These are phyloP conservation scores for Hemitrygon akajei DNA, from an alignment of 2,797 vertebrate genomes.

Conservation along the genomic window DNA sequence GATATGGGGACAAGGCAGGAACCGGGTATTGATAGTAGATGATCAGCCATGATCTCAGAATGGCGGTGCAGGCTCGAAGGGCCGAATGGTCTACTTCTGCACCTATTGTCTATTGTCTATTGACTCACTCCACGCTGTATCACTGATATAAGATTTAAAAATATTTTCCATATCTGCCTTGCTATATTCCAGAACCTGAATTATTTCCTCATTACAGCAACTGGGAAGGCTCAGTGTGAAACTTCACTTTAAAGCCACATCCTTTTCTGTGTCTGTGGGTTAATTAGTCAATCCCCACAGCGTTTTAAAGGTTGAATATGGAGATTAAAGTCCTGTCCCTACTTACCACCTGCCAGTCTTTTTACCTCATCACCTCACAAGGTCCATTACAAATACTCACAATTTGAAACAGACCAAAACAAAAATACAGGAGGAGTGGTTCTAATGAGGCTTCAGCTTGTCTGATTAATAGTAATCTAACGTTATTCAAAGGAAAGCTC, in stretches of 20 bases:
- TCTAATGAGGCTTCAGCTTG: background rate
- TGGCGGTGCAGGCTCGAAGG: too few relatives aligned
- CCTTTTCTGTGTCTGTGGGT: background rate
- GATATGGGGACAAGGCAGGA: too few relatives aligned
- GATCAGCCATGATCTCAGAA: too few relatives aligned
- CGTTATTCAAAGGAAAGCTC: background rate
- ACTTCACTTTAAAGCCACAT: background rate
- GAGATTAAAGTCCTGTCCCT: constrained; percentile 30
- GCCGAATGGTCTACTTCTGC: too few relatives aligned
- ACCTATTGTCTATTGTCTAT: background rate
- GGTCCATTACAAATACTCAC: background rate
- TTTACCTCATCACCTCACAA: constrained; percentile 2
- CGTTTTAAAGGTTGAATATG: constrained; percentile 31
- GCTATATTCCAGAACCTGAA: background rate
- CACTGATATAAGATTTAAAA: background rate
- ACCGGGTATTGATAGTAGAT: too few relatives aligned
- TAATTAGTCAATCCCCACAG: constrained; percentile 34
- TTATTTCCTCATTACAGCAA: constrained; percentile 9
- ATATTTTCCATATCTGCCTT: background rate
- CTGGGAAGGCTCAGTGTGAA: constrained; percentile 18
- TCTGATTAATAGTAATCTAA: background rate
- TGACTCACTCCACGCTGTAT: background rate
- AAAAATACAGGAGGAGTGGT: background rate
- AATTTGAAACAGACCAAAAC: background rate
- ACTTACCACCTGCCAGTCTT: constrained; percentile 5